Base-by-base conservation (phyloP, 2,888 invertebrate species). In the Homarus gammarus region DNA sequence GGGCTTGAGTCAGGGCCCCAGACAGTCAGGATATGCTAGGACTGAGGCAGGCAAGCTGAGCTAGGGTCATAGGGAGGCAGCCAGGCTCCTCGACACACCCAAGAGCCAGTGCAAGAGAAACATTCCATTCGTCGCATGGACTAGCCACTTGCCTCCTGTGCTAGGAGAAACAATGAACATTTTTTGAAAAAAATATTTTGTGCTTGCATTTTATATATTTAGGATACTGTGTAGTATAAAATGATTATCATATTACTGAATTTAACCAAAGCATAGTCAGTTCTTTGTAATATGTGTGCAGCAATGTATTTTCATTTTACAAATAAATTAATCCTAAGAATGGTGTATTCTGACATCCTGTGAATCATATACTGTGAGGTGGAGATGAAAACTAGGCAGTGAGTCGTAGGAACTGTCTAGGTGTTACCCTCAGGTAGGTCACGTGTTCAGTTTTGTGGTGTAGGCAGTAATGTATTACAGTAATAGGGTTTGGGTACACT, bases 1-100 rank as follows among this genome's bases (percentile, higher is more conserved):
- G 89, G 84, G 89, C 89, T 89, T 89, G 84, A 89, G 89, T 84
- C 89, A 89, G 89, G 88, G 84, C 83, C 84, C 84, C 89, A 89
- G 89, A 49, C 89, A 84, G 82, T 51, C 87, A 82, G 81, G 87
- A 56, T 79, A 81, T 49, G 81, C 82, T 87, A 87, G 87, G 64
- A 75, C 79, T 81, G 77, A 84, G 89, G 84, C 64, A 84, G 89
- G 84, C 73, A 68, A 84, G 88, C 82, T 84, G 84, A 79, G 72
- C 33, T 84, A 89, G 83, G 84, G 84, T 49, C 40, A 73, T 56
- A 72, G 64, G 64, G 82, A 87, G 88, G 77, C 72, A 83, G 88
- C 68, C 68, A 83, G 77, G 88, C 84, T 77, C 78, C 84, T 36
- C 89, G 72, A 78, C 78, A 83, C 85, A 56, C 77, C 78, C 79